Base-by-base conservation (phyloP, 2,113 vertebrate species). In the Chauna torquata region DNA sequence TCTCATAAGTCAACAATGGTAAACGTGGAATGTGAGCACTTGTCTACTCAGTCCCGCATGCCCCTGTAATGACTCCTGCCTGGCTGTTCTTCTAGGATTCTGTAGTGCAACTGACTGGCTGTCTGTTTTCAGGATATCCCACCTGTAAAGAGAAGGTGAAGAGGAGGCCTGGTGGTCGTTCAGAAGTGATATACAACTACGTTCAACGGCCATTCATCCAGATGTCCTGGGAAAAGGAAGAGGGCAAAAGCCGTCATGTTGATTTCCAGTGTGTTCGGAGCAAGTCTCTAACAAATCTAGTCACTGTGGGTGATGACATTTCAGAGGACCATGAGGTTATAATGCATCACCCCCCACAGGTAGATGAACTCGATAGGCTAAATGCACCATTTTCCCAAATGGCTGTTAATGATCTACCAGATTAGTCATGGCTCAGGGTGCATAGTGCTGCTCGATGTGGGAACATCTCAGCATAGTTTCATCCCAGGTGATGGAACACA, bases 141-240 rank as follows among this genome's bases (percentile, higher is more conserved):
- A 99, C 98, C 7, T 98, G 98, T 77, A 99, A 99, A 80, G 98
- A 99, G 97, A 99, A 99, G 94, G 98, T 98, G 84, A 99, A 98
- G 95, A 98, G 98, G 97, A 96, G 98, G 71, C 98, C 98, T 0
- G 98, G 98, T 0, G 98, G 98, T 4, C 97, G 98, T 20, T 98
- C 98, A 0, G 98, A 99, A 80, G 98, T 99, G 17, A 98, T 99
- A 36, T 99, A 99, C 90, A 99, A 99, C 92, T 99, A 99, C 0
- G 98, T 99, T 3, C 98, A 99, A 77, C 91, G 98, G 5, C 98
- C 98, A 0, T 98, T 99, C 96, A 98, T 99, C 94, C 98, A 98
- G 97, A 98, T 98, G 98, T 99, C 98, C 0, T 99, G 98, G 98
- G 98, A 99, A 42, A 99, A 99, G 96, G 98, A 99, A 42, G 98